phyloP scores from a whole-genome alignment of 2,888 invertebrate species.

The Lycophotia porphyrea region DNA sequence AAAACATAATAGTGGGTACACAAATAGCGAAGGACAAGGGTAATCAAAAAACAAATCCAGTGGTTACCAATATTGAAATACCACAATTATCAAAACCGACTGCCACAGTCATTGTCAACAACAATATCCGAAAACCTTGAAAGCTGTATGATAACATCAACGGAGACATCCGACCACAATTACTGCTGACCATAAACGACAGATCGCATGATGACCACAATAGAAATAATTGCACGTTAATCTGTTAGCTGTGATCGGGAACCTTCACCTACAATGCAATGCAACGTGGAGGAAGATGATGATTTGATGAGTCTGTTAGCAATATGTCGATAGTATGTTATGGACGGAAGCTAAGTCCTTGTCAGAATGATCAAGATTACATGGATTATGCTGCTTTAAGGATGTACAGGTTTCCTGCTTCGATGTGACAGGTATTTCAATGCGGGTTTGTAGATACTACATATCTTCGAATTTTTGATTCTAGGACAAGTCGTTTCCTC shows the following conservation, averaged over 20 bases:
- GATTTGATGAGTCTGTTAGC: constrained; percentile 27
- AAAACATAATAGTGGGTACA: background rate
- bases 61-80: constrained; percentile 11
- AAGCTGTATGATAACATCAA: constrained; percentile 42
- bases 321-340: constrained; percentile 32
- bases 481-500: background rate
- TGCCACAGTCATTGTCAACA: background rate
- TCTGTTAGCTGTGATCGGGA: constrained; percentile 70
- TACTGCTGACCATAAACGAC: constrained; percentile 67
- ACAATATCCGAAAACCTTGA: constrained; percentile 59
- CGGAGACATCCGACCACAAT: constrained; percentile 61
- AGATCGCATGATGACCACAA: constrained; percentile 79
- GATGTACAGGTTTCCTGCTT: constrained; percentile 9
- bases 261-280: constrained; percentile 78
- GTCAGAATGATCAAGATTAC: background rate
- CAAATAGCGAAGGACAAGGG: constrained; percentile 6
- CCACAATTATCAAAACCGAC: background rate
- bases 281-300: constrained; percentile 46
- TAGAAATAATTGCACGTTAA: constrained; percentile 79
- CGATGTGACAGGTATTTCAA: background rate
- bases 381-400: background rate
- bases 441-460: background rate
- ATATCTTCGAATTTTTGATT: background rate
- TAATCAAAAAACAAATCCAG: background rate
- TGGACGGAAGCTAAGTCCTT: constrained; percentile 23